Conservation (phyloP, 2,888 invertebrate species). For the Sarcophaga carnaria region DNA sequence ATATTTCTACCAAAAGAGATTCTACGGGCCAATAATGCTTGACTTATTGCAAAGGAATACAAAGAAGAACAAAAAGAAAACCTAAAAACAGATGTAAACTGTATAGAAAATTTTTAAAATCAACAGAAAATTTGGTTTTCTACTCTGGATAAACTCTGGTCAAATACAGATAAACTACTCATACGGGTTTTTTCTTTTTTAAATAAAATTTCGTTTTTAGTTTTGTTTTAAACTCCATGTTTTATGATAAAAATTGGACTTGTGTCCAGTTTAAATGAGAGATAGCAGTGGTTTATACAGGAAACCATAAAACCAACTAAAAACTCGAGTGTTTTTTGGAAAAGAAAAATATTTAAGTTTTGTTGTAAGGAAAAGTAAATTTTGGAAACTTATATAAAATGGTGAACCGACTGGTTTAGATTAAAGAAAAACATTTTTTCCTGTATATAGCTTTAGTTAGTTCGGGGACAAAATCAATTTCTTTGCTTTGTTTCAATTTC, state of each 20-base stretch:
- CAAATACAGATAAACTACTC: slow-evolving; percentile 15
- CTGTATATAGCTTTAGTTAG: too few species aligned
- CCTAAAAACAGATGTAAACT: background rate
- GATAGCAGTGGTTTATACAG: slow-evolving; percentile 35
- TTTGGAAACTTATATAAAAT: too few species aligned
- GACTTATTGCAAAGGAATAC: slow-evolving; percentile 36
- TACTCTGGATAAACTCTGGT: slow-evolving; percentile 37
- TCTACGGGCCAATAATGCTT: slow-evolving; percentile 43
- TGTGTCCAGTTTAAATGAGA: slow-evolving; percentile 38
- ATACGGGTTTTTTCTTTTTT: background rate
- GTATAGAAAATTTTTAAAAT: background rate
- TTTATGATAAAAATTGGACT: background rate
- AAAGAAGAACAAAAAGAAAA: slow-evolving; percentile 8
- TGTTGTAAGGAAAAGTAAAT: slow-evolving; percentile 18
- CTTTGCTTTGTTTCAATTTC: too few species aligned
- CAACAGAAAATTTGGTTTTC: slow-evolving; percentile 22
- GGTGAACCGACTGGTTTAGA: too few species aligned
- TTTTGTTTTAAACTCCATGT: background rate
- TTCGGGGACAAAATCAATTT: too few species aligned
- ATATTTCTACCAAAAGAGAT: slow-evolving; percentile 22
- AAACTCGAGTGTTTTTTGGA: slow-evolving; percentile 68
- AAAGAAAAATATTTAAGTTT: slow-evolving; percentile 65
- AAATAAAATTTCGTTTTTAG: too few species aligned
- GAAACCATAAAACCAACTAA: slow-evolving; percentile 69
- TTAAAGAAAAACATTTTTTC: too few species aligned